Conservation (phyloP, 1,140 invertebrate species). For the Zaprionus capensis region DNA sequence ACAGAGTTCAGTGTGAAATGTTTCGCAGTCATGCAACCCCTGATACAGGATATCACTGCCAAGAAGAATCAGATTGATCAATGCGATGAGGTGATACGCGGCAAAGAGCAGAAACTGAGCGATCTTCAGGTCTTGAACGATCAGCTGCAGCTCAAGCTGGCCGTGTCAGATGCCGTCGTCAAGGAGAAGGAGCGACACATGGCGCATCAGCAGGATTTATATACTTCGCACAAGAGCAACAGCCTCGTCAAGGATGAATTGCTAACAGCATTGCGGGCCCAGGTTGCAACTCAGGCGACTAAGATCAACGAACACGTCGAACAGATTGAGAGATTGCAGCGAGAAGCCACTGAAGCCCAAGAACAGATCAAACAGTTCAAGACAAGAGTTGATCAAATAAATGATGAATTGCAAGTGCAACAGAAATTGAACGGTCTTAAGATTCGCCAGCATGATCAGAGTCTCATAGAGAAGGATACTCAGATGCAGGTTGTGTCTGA, state of each 20-base stretch:
- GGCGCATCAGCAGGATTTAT: background rate
- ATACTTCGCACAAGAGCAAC: slow-evolving; percentile 7
- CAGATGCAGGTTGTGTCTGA: background rate
- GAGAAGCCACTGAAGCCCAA: background rate
- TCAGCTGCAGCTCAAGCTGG: slow-evolving; percentile 8
- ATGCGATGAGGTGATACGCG: background rate
- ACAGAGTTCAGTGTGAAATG: slow-evolving; percentile 27
- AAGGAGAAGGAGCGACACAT: slow-evolving; percentile 20
- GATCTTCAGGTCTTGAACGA: background rate
- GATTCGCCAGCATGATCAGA: background rate
- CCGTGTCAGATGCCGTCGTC: background rate
- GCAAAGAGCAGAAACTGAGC: slow-evolving; percentile 1
- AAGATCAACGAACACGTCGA: background rate
- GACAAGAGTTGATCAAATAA: background rate
- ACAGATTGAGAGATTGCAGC: slow-evolving; percentile 2
- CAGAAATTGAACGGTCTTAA: background rate
- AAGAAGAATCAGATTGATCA: slow-evolving; percentile 21
- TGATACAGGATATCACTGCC: slow-evolving; percentile 10
- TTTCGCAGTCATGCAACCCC: slow-evolving; percentile 7
- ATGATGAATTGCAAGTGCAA: slow-evolving; percentile 5
- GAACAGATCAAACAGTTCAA: background rate
- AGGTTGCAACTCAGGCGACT: background rate
- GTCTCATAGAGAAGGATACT: background rate
- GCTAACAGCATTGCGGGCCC: background rate
- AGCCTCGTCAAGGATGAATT: slow-evolving; percentile 26